These are phyloP conservation scores for Brachyhypopomus occidentalis DNA, from an alignment of 2,113 vertebrate genomes.

Conservation along the genomic window DNA sequence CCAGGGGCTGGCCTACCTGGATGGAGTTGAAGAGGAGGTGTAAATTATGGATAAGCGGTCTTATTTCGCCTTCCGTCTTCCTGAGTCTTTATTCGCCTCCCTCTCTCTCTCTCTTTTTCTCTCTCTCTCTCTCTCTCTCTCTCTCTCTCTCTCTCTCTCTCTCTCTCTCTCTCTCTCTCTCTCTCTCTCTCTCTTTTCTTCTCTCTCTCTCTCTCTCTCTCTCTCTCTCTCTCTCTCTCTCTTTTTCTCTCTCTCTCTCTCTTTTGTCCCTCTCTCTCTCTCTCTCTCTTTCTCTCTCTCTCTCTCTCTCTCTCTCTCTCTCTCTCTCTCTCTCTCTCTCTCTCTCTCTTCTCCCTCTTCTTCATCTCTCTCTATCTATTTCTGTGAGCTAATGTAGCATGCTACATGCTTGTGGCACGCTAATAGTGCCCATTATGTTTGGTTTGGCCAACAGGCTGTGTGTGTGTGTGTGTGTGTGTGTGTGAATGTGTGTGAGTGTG, in stretches of 20 bases:
- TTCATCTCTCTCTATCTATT: conserved; percentile 1
- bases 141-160: too few species aligned
- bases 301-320: too few species aligned
- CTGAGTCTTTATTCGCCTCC: not conserved
- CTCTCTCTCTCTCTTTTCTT: not conserved
- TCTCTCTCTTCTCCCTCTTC: not conserved
- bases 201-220: not conserved
- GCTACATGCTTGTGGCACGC: conserved; percentile 22
- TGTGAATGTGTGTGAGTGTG: too few species aligned
- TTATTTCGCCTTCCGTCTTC: conserved; percentile 6
- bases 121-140: too few species aligned
- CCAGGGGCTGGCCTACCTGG: not conserved
- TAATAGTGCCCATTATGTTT: conserved; percentile 30
- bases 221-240: too few species aligned
- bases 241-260: too few species aligned
- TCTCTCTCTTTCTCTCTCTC: too few species aligned
- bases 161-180: too few species aligned
- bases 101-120: too few species aligned
- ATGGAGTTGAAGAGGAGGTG: not conserved
- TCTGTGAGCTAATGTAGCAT: conserved; percentile 27
- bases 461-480: too few species aligned
- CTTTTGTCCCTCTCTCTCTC: too few species aligned
- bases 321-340: too few species aligned
- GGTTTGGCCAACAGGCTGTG: conserved; percentile 36
- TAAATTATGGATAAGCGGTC: conserved; percentile 23